A percentile compares a stretch with the other conserved stretches of the same genome.
These are phyloP conservation scores for Globicephala melas DNA, from an alignment of 2,113 vertebrate species.

Conservation along the genomic window DNA sequence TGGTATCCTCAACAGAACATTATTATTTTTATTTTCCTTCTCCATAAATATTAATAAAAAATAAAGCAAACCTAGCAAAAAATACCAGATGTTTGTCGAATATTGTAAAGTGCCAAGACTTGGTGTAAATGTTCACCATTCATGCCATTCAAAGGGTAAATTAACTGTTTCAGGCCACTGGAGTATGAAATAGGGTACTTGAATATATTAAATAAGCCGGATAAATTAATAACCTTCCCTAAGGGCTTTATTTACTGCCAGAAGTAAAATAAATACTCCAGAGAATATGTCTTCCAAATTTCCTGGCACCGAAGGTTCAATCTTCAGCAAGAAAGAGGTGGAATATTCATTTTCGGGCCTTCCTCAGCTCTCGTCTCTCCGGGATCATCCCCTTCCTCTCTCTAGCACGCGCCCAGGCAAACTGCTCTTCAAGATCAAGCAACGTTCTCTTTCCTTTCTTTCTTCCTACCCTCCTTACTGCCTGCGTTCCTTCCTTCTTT, in stretches of 20 bases:
- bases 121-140: background rate
- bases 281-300: background rate
- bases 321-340: background rate
- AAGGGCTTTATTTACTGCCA: constrained; percentile 27
- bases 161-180: constrained; percentile 51
- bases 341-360: too few species aligned
- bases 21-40: background rate
- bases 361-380: too few species aligned
- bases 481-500: fast-evolving
- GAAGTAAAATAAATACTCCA: constrained; percentile 30
- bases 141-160: constrained; percentile 31
- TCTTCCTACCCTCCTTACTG: too few species aligned
- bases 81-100: background rate
- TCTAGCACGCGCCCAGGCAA: too few species aligned
- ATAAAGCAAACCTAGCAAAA: background rate
- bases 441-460: background rate
- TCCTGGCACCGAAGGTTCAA: background rate
- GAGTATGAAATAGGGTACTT: constrained; percentile 51
- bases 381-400: too few species aligned
- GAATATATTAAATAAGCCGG: background rate
- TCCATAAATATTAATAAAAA: background rate
- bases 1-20: background rate
- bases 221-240: constrained; percentile 24
- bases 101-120: background rate
- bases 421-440: background rate